phyloP scores from a whole-genome alignment of 2,888 invertebrate species.

The Thyatira batis region DNA sequence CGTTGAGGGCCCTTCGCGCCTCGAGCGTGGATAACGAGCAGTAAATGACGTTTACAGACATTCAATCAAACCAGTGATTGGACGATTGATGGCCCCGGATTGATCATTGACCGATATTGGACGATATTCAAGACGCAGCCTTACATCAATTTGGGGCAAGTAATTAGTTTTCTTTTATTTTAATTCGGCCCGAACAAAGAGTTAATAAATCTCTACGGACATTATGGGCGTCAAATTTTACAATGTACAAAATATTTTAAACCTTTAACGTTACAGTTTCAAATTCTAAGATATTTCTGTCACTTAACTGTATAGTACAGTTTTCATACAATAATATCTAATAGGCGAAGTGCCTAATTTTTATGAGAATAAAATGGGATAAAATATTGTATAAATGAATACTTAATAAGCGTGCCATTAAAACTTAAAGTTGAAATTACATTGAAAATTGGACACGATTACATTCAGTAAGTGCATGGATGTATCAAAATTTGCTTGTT shows the following conservation, averaged over 20 bases:
- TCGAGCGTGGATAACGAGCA: constrained; percentile 66
- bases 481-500: constrained; percentile 44
- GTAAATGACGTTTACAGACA: constrained; percentile 64
- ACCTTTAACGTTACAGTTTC: too few relatives aligned
- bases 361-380: not conserved
- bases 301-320: too few relatives aligned
- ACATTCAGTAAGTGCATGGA: constrained; percentile 11
- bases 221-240: constrained; percentile 1
- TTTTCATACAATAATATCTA: too few relatives aligned
- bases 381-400: not conserved
- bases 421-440: not conserved
- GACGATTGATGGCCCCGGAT: constrained; percentile 43
- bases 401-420: not conserved
- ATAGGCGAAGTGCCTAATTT: too few relatives aligned
- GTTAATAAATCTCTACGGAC: constrained; percentile 9
- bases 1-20: constrained; percentile 45
- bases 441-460: constrained; percentile 2
- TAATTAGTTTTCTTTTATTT: constrained; percentile 36
- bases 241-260: not conserved
- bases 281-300: not conserved
- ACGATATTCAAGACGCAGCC: constrained; percentile 39
- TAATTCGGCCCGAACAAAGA: constrained; percentile 15
- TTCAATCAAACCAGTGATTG: constrained; percentile 68
- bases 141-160: constrained; percentile 29
- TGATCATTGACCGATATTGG: constrained; percentile 14